Percentiles rank a stretch among this genome's conserved stretches.
Evolutionary conservation across 2,888 invertebrate genomes (phyloP).

Genomic region (Colostygia pectinataria): DNA sequence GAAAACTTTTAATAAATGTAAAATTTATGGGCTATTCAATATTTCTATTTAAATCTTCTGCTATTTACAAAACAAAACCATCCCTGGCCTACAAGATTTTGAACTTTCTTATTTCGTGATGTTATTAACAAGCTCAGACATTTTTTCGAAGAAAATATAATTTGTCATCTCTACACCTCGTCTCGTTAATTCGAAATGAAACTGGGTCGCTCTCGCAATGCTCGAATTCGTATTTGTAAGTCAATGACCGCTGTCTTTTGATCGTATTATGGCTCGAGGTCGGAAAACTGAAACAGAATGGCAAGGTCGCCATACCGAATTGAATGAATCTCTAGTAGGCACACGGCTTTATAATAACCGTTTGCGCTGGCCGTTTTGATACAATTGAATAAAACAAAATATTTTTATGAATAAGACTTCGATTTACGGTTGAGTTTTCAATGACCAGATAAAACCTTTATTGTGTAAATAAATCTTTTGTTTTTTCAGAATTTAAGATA

Average conservation of each 20-base stretch:
- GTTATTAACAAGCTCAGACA: conserved; percentile 17
- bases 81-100: conserved; percentile 8
- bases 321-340: conserved; percentile 23
- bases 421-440: not conserved
- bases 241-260: conserved; percentile 65
- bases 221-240: conserved; percentile 58
- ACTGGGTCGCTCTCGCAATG: conserved; percentile 63
- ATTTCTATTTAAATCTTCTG: conserved; percentile 9
- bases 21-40: conserved; percentile 16
- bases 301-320: conserved; percentile 58
- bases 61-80: conserved; percentile 15
- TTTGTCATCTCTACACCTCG: conserved; percentile 31
- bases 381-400: not conserved
- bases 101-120: conserved; percentile 18
- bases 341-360: not conserved
- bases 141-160: conserved; percentile 23
- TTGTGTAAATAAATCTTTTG: too few relatives aligned
- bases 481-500: too few relatives aligned
- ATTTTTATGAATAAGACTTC: not conserved
- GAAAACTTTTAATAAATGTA: conserved; percentile 16
- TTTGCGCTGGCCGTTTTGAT: not conserved
- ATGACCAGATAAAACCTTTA: not conserved
- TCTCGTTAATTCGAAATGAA: conserved; percentile 38
- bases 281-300: conserved; percentile 60
- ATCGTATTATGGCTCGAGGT: conserved; percentile 73